Base-by-base conservation (phyloP, 2,113 vertebrate species). In the Morone chrysops region DNA sequence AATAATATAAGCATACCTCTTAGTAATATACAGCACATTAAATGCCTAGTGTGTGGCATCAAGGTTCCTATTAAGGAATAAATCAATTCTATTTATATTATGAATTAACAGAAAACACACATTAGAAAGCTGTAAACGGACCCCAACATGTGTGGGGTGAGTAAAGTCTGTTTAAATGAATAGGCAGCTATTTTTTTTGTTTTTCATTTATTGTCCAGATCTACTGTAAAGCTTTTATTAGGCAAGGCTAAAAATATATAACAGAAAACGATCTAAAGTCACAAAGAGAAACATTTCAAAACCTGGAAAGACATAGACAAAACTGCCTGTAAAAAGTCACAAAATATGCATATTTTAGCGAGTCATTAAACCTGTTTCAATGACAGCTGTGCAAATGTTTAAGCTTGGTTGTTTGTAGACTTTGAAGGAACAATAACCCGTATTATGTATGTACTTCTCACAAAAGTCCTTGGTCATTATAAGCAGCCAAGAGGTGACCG, bases 1-100 rank as follows among this genome's bases (percentile, higher is more conserved):
- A 92, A 83, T 80, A 90, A 79, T 70, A 79, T 84, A 74, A 31
- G 65, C 83, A 80, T 83, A 85, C 67, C 83, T 85, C 78, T 57
- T 65, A 66, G 53, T 81, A 73, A 81, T 73, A 70, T 70, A 76
- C 47, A 82, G 76, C 70, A 78, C 81, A 84, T 70, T 4, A 61
- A 69, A 89, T 80, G 70, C 16, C 70, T 48, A 38, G 54, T 45
- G 48, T 85, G 71, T 77, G 78, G 70, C 53, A 56, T 81, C 67
- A 75, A 73, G 48, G 73, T 69, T 90, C 72, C 51, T 78, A 69
- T 51, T 70, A 31, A 2, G 54, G 38, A 83, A 73, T 56, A 75
- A 73, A 78, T 68, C 0, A 5, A 54, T 65, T 59, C 75, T 76
- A 84, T 74, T 89, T 90, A 89, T 84, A 50, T 59, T 17, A 45